A percentile compares a stretch with the other conserved stretches of the same genome.
These are phyloP conservation scores for Saturnia pavonia DNA, from an alignment of 2,888 invertebrate species.

Conservation along the genomic window DNA sequence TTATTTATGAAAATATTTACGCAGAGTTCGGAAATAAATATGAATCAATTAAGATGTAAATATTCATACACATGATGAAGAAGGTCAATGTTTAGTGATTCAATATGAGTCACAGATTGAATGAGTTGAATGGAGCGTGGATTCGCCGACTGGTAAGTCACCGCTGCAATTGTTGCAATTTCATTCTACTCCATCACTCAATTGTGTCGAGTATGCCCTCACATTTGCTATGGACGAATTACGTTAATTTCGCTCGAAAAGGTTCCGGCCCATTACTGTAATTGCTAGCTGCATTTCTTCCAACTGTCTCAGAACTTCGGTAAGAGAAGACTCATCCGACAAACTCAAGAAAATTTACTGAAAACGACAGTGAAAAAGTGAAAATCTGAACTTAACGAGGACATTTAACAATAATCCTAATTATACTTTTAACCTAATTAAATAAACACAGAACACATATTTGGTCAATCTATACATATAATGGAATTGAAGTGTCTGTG, in stretches of 20 bases:
- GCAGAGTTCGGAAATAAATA: not conserved
- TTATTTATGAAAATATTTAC: not conserved
- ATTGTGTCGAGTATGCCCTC: constrained; percentile 70
- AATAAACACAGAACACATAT: constrained; percentile 54
- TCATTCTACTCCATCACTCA: constrained; percentile 69
- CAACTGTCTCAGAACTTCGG: constrained; percentile 74
- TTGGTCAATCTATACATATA: no score
- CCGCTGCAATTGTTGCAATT: constrained; percentile 78
- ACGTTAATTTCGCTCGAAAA: constrained; percentile 69
- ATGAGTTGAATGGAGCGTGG: constrained; percentile 76
- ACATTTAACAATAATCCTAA: constrained; percentile 77
- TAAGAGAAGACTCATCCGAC: constrained; percentile 64
- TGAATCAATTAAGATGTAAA: not conserved
- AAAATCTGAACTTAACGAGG: constrained; percentile 64
- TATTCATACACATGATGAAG: constrained; percentile 47
- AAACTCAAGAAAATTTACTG: constrained; percentile 70
- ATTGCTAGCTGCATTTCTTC: constrained; percentile 79
- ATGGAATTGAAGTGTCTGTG: no score
- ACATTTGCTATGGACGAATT: constrained; percentile 69
- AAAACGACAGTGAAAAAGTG: constrained; percentile 70
- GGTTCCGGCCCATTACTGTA: constrained; percentile 79
- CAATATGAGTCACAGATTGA: constrained; percentile 56
- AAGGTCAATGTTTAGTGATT: constrained; percentile 52
- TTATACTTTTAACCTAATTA: constrained; percentile 81
- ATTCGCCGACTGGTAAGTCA: constrained; percentile 47